Evolutionary conservation across 2,113 vertebrate species (phyloP).

Genomic region (Vanacampus margaritifer): DNA sequence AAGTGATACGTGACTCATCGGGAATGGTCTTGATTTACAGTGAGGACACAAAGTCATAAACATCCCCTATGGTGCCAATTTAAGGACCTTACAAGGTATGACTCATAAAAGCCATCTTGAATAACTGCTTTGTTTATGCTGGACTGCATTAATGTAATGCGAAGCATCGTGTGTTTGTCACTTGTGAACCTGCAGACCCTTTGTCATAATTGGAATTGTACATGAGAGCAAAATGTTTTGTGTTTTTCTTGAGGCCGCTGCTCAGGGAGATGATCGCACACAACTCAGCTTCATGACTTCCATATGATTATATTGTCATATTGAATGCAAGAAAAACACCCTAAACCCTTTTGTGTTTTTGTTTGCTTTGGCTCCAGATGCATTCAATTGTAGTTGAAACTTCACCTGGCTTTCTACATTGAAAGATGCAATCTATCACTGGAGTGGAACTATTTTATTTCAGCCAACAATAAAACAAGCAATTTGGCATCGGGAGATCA

Average conservation of each 20-base stretch:
- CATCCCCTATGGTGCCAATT: slow-evolving; percentile 12
- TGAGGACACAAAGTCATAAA: slow-evolving; percentile 33
- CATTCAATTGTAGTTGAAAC: not conserved
- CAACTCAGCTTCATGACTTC: slow-evolving; percentile 30
- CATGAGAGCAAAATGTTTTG: not conserved
- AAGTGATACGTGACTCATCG: slow-evolving; percentile 20
- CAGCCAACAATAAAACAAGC: slow-evolving; percentile 26
- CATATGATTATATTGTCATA: slow-evolving; percentile 15
- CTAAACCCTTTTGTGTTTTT: not conserved
- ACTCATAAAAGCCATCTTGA: slow-evolving; percentile 29
- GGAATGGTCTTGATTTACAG: slow-evolving; percentile 23
- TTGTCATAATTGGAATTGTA: not conserved
- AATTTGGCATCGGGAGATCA: slow-evolving; percentile 19
- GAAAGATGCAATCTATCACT: not conserved
- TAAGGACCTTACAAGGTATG: slow-evolving; percentile 17
- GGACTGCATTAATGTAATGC: slow-evolving; percentile 35
- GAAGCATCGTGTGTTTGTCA: slow-evolving; percentile 21
- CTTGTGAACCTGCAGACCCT: not conserved
- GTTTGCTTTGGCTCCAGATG: not conserved
- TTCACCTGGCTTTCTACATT: not conserved
- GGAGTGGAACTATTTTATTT: slow-evolving; percentile 4
- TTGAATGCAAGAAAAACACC: slow-evolving; percentile 14
- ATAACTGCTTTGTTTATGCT: slow-evolving; percentile 36
- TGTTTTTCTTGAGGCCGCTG: not conserved
- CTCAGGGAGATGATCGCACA: not conserved